Base-by-base conservation (phyloP, 1,140 invertebrate genomes). In the Araneus ventricosus region DNA sequence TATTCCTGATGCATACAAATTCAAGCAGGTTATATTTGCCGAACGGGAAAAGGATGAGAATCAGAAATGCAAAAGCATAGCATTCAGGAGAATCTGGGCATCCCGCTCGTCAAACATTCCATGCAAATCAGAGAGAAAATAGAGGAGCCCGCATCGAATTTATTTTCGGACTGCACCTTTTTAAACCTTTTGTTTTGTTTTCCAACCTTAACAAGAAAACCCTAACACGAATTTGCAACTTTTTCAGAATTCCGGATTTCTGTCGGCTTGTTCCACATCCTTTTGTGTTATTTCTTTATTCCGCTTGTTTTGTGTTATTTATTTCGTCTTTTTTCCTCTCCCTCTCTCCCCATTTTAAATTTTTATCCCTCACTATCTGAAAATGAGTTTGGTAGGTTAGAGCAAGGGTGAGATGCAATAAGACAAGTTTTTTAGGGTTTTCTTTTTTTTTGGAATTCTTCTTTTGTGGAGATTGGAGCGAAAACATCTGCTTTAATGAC, bases 191-290 rank as follows among this genome's bases (percentile, higher is more conserved):
- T 82, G 80, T 82, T 82, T 82, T 82, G 80, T 82, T 82, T 52
- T 52, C 14, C 4, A 8, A 4, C 41, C 22, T 30, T 82, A 82
- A 82, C 80, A 82, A 82, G 80, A 52, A 39, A 24, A 10, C 75
- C 80, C 80, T 45, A 45, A 52, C 41, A 27, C 80, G 39, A 82
- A 82, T 82, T 82, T 82, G 80, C 80, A 82, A 82, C 80, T 82
- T 82, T 82, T 82, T 82, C 6, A 27, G 24, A 52, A 82, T 45
- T 82, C 70, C 10, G 70, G 14, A 75, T 75, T 75, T 75, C 37
- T 30, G 5, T 17, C 30, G 14, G 14, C 30, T 37, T 17, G 45
- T n/a, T 24, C 14, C 14, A 5, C 17, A 75, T 34, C 22, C 39
- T 45, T 8, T 45, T 52, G 10, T 82, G 41, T 82, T 82, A 14